phyloP scores from a whole-genome alignment of 2,888 invertebrate genomes.

The Tenthredo livida region DNA sequence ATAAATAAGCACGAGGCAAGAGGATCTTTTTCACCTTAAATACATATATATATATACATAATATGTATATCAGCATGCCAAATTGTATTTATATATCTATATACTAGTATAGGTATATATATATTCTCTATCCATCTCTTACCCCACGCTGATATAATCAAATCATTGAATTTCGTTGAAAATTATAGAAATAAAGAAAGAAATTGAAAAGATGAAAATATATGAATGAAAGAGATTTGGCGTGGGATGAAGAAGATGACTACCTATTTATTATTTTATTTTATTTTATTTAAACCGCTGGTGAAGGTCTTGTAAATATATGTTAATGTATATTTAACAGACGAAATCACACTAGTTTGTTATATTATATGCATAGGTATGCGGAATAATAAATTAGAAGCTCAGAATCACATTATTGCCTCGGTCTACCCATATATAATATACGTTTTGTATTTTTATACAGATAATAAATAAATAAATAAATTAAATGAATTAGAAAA shows the following conservation, averaged over 20 bases:
- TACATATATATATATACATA: not conserved
- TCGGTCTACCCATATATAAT: not conserved
- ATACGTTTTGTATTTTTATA: constrained; percentile 60
- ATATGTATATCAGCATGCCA: not conserved
- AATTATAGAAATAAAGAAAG: not conserved
- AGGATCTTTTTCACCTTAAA: not conserved
- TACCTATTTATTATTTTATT: not conserved
- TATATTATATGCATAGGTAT: not conserved
- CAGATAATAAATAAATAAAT: constrained; percentile 21
- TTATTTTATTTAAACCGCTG: not conserved
- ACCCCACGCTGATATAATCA: not conserved
- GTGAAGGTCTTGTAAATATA: constrained; percentile 24
- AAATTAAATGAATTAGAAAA: not conserved
- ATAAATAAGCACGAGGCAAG: not conserved
- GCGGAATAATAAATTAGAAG: not conserved
- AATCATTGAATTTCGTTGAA: not conserved
- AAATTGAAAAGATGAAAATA: not conserved
- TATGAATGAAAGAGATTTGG: not conserved
- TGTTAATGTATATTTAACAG: not conserved
- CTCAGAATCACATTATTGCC: constrained; percentile 18
- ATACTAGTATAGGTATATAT: not conserved
- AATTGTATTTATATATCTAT: not conserved
- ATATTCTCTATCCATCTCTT: not conserved
- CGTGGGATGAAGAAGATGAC: not conserved
- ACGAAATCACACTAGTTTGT: not conserved